phyloP scores from a whole-genome alignment of 2,888 invertebrate species.

The Harmothoe impar region DNA sequence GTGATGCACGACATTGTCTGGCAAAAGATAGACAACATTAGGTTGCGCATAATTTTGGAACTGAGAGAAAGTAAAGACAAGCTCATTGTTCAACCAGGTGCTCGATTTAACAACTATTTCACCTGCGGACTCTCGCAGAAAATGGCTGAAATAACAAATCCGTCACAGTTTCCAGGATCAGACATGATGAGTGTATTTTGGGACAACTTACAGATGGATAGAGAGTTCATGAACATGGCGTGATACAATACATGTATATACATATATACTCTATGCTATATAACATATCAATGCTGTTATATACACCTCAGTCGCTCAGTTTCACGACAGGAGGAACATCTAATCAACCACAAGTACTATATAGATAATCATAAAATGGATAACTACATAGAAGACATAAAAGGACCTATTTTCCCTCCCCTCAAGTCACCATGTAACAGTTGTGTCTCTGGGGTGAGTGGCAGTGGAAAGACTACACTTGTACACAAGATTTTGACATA shows the following conservation, averaged over 20 bases:
- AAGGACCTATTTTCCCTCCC: neutral
- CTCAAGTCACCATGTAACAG: neutral
- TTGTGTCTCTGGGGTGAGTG: slow-evolving; percentile 2
- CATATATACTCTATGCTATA: too few relatives aligned
- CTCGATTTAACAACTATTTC: neutral
- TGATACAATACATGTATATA: too few relatives aligned
- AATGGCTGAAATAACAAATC: slow-evolving; percentile 18
- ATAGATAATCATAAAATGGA: neutral
- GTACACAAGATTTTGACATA: slow-evolving; percentile 8
- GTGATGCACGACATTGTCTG: neutral
- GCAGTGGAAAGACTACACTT: neutral
- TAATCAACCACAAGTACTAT: too few relatives aligned
- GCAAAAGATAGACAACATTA: neutral
- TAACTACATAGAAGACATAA: neutral
- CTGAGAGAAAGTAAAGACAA: neutral
- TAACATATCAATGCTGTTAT: too few relatives aligned
- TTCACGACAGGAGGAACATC: too few relatives aligned
- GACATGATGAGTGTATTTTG: neutral
- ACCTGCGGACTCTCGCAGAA: neutral
- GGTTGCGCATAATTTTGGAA: neutral
- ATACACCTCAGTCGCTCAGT: too few relatives aligned
- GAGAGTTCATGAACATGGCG: neutral
- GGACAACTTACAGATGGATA: neutral
- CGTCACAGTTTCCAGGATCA: too few relatives aligned
- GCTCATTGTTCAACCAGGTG: neutral